Conservation (phyloP, 2,113 vertebrate species). For the Pycnonotus jocosus region DNA sequence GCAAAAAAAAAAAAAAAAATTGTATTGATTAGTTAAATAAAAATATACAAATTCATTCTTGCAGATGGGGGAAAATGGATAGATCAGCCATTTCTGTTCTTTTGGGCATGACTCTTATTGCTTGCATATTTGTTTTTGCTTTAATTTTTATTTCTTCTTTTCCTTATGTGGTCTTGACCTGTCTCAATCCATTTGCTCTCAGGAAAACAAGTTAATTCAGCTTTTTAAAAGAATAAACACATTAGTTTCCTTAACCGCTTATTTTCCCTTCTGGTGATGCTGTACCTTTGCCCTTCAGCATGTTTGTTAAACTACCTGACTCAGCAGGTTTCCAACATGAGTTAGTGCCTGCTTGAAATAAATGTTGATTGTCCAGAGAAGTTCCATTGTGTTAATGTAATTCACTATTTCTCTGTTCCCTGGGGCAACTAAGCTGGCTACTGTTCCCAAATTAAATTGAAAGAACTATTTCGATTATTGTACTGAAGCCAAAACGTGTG, state of each 20-base stretch:
- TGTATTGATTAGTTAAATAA: neutral
- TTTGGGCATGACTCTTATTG: neutral
- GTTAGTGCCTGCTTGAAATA: slow-evolving; percentile 38
- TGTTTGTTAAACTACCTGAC: slow-evolving; percentile 46
- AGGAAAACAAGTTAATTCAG: slow-evolving; percentile 25
- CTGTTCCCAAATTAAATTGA: slow-evolving; percentile 29
- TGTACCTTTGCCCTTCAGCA: slow-evolving; percentile 37
- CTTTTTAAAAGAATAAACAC: slow-evolving; percentile 1
- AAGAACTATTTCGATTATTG: slow-evolving; percentile 24
- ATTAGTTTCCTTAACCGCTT: neutral
- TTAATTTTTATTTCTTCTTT: neutral
- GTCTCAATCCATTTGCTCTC: neutral
- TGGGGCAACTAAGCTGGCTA: slow-evolving; percentile 15
- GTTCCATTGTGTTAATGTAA: slow-evolving; percentile 43
- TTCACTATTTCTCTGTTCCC: slow-evolving; percentile 44
- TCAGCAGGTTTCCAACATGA: slow-evolving; percentile 45
- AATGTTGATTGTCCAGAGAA: slow-evolving; percentile 42
- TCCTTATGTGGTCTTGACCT: neutral
- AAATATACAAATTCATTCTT: neutral
- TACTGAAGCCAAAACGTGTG: neutral
- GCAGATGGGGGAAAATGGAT: neutral
- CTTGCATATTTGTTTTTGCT: neutral
- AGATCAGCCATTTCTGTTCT: neutral
- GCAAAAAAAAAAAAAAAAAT: neutral
- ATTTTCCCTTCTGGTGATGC: neutral